These are phyloP conservation scores for Cynopterus sphinx DNA, from an alignment of 2,797 vertebrate species.

Conservation along the genomic window DNA sequence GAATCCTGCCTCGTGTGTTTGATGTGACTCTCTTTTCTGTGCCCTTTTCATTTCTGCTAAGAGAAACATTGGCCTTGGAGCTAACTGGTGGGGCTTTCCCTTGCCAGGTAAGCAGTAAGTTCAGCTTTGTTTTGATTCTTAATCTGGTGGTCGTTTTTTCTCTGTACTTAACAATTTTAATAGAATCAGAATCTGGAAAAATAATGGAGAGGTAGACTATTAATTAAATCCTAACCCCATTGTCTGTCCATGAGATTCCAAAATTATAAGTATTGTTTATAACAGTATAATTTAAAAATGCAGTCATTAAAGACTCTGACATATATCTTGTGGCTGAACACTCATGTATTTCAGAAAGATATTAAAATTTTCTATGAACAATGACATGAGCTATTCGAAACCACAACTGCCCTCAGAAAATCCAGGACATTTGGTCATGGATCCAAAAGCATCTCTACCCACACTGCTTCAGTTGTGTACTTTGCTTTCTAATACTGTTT, in stretches of 20 bases:
- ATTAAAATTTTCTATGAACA: neutral
- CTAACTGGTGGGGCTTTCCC: neutral
- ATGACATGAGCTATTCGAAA: neutral
- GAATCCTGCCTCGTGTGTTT: neutral
- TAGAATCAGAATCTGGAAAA: constrained; percentile 23
- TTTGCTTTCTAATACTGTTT: neutral
- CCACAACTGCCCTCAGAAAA: neutral
- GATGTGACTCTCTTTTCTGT: neutral
- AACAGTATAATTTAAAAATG: neutral
- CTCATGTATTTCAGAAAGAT: neutral
- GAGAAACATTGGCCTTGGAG: neutral
- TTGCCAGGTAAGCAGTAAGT: neutral
- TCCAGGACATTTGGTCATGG: neutral
- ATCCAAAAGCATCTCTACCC: neutral
- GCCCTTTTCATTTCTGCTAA: neutral
- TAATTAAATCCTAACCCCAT: neutral
- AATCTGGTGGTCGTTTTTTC: neutral
- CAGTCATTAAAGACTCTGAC: neutral
- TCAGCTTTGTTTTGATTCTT: neutral
- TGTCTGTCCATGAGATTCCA: neutral
- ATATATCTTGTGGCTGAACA: neutral
- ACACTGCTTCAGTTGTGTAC: neutral
- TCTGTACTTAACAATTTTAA: constrained; percentile 1
- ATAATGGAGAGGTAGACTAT: neutral
- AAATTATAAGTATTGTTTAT: neutral